phyloP scores from a whole-genome alignment of 2,888 invertebrate genomes.

The Spatulosminthurus flaviceps region DNA sequence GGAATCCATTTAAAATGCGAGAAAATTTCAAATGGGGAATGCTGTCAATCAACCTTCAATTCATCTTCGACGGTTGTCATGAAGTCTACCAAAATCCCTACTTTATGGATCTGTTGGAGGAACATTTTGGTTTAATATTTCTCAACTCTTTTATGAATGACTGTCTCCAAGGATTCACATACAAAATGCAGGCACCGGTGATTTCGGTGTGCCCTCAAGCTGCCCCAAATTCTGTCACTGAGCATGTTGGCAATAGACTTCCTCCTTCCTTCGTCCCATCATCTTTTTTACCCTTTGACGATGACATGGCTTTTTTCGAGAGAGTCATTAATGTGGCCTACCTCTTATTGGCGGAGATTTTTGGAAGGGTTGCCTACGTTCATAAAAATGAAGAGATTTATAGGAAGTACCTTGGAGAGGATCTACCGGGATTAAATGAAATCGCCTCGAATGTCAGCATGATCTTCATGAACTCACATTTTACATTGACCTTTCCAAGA shows the following conservation, averaged over 20 bases:
- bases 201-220: constrained; percentile 49
- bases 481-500: constrained; percentile 50
- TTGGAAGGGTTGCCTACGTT: too few species aligned
- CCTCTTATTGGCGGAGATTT: neutral
- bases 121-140: constrained; percentile 64
- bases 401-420: constrained; percentile 36
- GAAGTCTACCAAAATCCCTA: constrained; percentile 41
- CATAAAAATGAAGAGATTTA: neutral
- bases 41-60: constrained; percentile 63
- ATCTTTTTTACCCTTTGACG: constrained; percentile 70
- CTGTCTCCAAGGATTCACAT: constrained; percentile 67
- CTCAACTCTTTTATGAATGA: constrained; percentile 68
- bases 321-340: neutral
- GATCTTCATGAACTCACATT: constrained; percentile 46
- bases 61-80: constrained; percentile 64
- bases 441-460: constrained; percentile 60
- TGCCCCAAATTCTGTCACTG: neutral
- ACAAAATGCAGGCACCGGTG: constrained; percentile 67
- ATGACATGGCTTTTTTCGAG: constrained; percentile 38
- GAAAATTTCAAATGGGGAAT: too few species aligned
- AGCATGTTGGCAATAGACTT: neutral
- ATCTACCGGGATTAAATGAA: constrained; percentile 54
- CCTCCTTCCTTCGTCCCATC: constrained; percentile 68
- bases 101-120: constrained; percentile 37
- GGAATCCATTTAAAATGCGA: neutral